phyloP scores from a whole-genome alignment of 2,113 vertebrate genomes.

The Loxodonta africana region DNA sequence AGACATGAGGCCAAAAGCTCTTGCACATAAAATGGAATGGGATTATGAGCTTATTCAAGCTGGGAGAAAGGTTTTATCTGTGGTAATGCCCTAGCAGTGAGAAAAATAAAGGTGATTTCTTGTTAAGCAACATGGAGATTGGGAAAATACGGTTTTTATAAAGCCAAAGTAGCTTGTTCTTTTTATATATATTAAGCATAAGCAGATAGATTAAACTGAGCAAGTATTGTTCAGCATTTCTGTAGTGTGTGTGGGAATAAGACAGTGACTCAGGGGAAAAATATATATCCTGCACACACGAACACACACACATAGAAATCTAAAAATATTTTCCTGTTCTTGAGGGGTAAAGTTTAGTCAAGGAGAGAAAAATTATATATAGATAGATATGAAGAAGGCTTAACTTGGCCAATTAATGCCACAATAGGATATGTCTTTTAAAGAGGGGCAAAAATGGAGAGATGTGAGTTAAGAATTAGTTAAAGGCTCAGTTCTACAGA shows the following conservation, averaged over 20 bases:
- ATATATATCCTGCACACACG: background rate
- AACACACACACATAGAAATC: background rate
- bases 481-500: background rate
- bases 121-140: background rate
- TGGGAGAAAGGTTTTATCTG: conserved; percentile 44
- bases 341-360: background rate
- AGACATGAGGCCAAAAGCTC: conserved; percentile 37
- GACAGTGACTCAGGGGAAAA: background rate
- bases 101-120: conserved; percentile 65
- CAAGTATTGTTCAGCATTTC: background rate
- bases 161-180: background rate
- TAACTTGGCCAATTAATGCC: background rate
- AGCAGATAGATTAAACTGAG: background rate
- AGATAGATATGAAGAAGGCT: background rate
- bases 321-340: background rate
- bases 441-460: background rate
- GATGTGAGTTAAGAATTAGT: background rate
- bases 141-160: conserved; percentile 39
- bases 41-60: conserved; percentile 64
- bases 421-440: background rate
- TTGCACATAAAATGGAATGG: conserved; percentile 54
- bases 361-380: background rate
- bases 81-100: conserved; percentile 26
- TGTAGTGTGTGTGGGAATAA: conserved; percentile 4
- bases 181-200: background rate